These are phyloP conservation scores for Chiloscyllium punctatum DNA, from an alignment of 2,797 vertebrate genomes.

Conservation along the genomic window DNA sequence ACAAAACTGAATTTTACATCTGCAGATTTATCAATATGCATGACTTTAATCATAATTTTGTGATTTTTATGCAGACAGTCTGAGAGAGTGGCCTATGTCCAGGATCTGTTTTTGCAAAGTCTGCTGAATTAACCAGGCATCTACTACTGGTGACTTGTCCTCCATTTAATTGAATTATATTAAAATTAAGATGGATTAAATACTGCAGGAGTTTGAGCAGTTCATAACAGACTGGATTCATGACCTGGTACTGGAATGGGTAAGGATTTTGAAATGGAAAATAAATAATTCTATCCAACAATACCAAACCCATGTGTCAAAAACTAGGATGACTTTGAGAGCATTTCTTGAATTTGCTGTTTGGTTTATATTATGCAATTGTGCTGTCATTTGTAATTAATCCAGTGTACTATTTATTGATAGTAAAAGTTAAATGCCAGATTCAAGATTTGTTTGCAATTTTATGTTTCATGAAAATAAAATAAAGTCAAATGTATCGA, in stretches of 20 bases:
- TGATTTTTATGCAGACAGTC: conserved; percentile 5
- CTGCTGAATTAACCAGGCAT: background rate
- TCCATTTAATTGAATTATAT: too few species aligned
- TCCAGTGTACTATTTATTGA: background rate
- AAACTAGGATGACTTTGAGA: background rate
- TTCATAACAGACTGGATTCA: background rate
- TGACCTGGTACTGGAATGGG: background rate
- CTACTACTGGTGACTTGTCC: background rate
- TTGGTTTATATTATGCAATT: background rate
- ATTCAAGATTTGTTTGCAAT: background rate
- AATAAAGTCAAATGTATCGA: background rate
- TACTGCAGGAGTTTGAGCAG: background rate
- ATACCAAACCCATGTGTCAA: background rate
- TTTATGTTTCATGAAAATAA: background rate
- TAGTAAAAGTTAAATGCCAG: background rate
- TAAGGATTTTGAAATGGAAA: background rate
- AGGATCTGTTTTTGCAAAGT: conserved; percentile 37
- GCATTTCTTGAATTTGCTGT: background rate
- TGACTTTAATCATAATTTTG: background rate
- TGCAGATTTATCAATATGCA: background rate
- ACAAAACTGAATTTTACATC: background rate
- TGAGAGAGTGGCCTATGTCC: conserved; percentile 30
- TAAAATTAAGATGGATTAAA: background rate
- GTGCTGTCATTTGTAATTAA: background rate
- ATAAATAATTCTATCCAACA: background rate